Evolutionary conservation across 2,113 vertebrate genomes (phyloP), one percentile per base, ranked within the genome.

Genomic region (Lepisosteus oculatus): DNA sequence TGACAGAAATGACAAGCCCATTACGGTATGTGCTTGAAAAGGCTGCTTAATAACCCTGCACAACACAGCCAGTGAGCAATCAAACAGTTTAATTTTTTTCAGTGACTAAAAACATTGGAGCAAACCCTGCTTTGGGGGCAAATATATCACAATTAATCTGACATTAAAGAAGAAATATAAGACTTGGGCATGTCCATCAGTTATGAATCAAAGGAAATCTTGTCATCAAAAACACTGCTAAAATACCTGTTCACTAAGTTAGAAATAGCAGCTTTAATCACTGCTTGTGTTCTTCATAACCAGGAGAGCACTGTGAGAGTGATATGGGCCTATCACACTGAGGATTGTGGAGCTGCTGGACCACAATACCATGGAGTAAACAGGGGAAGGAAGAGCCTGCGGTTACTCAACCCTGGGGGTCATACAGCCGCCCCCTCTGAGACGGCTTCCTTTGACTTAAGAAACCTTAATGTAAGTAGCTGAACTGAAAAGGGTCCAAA

Each of bases 301-400:
- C 66, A 96, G 94, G 93, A 93, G 15, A 95, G 93, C 80, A 96
- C 94, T 0, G 80, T 93, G 64, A 73, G 93, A 69, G 91, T 96
- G 43, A 96, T 96, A 80, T 96, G 94, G 94, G 93, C 94, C 3
- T 95, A 92, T 73, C 93, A 95, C 66, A 80, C 77, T 1, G 89
- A 92, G 69, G 94, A 96, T 6, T 74, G 92, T 42, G 90, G 85
- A 63, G 84, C 84, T 45, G 83, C 85, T 4, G 88, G 91, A 12
- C 92, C 90, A 8, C 87, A 84, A 66, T 96, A 96, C 78, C 94
- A 96, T 0, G 87, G 86, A 12, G 67, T 84, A 42, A 93, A 92
- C 69, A 85, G 94, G 17, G 94, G 94, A 0, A 91, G 92, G 51
- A 96, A 90, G 83, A 96, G 94, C 67, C 84, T 96, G 42, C 89